Percentiles rank a stretch among this genome's conserved stretches.
phyloP scores from a whole-genome alignment of 2,888 invertebrate species.

The Dasysyrphus tricinctus region DNA sequence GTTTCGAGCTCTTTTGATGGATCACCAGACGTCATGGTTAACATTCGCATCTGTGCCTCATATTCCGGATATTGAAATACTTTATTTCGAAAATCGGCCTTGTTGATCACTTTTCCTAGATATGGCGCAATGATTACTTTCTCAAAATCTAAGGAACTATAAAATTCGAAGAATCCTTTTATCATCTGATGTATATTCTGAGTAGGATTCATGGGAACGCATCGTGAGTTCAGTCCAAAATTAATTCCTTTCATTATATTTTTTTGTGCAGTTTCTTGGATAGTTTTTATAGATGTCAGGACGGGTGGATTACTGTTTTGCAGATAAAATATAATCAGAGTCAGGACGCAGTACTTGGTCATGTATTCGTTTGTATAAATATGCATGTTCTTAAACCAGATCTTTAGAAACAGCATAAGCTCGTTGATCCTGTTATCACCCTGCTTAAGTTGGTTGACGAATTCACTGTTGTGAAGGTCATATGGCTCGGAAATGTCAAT shows the following conservation, averaged over 20 bases:
- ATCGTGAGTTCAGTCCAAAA: conserved; percentile 74
- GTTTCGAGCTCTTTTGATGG: conserved; percentile 58
- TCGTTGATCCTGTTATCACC: too few species aligned
- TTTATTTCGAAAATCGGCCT: conserved; percentile 80
- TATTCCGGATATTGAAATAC: conserved; percentile 77
- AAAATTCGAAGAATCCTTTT: conserved; percentile 88
- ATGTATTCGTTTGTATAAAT: too few species aligned
- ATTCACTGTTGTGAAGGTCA: too few species aligned
- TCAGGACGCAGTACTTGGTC: conserved; percentile 85
- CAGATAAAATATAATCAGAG: conserved; percentile 88
- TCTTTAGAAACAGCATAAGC: too few species aligned
- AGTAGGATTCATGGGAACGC: conserved; percentile 70
- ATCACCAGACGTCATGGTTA: conserved; percentile 21
- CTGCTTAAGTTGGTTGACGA: too few species aligned
- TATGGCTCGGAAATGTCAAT: too few species aligned
- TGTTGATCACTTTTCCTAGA: conserved; percentile 85
- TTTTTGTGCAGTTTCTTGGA: conserved; percentile 79
- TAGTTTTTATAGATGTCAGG: conserved; percentile 84
- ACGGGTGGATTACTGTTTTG: conserved; percentile 85
- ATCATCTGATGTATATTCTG: conserved; percentile 85
- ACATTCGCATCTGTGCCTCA: conserved; percentile 71
- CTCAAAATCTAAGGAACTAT: conserved; percentile 86
- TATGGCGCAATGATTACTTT: conserved; percentile 86
- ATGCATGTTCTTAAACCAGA: too few species aligned
- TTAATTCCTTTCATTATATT: conserved; percentile 65